These are phyloP conservation scores for Megamerina dolium DNA, from an alignment of 2,888 invertebrate genomes.

Conservation along the genomic window DNA sequence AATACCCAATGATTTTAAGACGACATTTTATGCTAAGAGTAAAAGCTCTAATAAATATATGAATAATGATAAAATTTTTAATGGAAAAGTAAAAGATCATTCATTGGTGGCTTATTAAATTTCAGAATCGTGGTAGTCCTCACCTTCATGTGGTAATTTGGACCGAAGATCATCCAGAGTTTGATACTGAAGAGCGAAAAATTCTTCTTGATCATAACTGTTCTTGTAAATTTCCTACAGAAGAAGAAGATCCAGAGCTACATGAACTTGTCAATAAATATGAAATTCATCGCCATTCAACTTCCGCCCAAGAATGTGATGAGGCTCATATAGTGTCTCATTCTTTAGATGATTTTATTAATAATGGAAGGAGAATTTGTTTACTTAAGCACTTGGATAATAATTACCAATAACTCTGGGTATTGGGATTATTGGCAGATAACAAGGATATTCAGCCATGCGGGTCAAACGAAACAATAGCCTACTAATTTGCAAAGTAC, in stretches of 20 bases:
- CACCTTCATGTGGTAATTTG: conserved; percentile 4
- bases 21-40: neutral
- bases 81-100: neutral
- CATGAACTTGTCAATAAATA: neutral
- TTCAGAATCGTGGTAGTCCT: conserved; percentile 4
- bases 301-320: too few relatives aligned
- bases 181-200: neutral
- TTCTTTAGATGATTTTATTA: too few relatives aligned
- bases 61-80: neutral
- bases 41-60: too few relatives aligned
- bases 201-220: neutral
- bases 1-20: neutral
- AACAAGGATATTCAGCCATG: too few relatives aligned
- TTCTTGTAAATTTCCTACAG: neutral
- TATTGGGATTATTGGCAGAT: too few relatives aligned
- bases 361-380: neutral
- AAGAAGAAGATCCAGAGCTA: too few relatives aligned
- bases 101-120: conserved; percentile 6
- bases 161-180: neutral
- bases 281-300: conserved; percentile 1
- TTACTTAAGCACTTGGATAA: conserved; percentile 1
- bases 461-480: too few relatives aligned
- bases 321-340: too few relatives aligned
- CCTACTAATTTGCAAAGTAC: too few relatives aligned
- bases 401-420: conserved; percentile 2